Conservation (phyloP, 2,797 vertebrate genomes). For the Xenops minutus region DNA sequence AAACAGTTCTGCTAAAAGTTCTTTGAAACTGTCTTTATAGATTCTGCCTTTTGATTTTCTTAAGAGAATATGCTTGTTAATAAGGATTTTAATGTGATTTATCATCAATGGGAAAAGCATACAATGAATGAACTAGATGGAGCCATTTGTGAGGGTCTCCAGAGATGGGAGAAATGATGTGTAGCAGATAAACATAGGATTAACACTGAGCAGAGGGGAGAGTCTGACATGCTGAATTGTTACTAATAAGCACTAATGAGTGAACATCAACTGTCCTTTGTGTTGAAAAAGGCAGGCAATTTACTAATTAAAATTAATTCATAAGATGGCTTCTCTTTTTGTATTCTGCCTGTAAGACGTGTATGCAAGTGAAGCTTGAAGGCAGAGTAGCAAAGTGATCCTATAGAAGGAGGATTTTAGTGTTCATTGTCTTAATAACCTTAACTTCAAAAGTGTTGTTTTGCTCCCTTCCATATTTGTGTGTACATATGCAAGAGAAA, state of each 20-base stretch:
- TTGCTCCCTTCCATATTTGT: not conserved
- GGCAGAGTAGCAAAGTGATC: not conserved
- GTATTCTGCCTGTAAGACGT: not conserved
- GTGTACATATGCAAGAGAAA: not conserved
- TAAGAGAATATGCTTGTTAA: not conserved
- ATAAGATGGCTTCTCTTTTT: not conserved
- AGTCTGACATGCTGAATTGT: not conserved
- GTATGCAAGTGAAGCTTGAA: not conserved
- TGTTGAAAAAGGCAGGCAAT: slow-evolving; percentile 1
- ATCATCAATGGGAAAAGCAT: not conserved
- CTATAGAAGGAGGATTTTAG: not conserved
- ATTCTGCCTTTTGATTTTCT: not conserved
- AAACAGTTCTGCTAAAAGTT: not conserved
- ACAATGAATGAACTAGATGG: not conserved
- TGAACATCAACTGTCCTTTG: not conserved
- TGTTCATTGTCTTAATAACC: not conserved
- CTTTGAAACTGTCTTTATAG: not conserved
- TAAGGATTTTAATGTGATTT: not conserved
- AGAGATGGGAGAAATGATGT: not conserved
- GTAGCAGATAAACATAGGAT: not conserved
- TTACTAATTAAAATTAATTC: slow-evolving; percentile 14
- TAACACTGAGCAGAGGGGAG: not conserved
- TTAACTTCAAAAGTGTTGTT: not conserved
- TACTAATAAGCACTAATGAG: slow-evolving; percentile 26
- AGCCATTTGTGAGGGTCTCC: not conserved